phyloP scores from a whole-genome alignment of 2,113 vertebrate genomes.

The Pteronura brasiliensis region DNA sequence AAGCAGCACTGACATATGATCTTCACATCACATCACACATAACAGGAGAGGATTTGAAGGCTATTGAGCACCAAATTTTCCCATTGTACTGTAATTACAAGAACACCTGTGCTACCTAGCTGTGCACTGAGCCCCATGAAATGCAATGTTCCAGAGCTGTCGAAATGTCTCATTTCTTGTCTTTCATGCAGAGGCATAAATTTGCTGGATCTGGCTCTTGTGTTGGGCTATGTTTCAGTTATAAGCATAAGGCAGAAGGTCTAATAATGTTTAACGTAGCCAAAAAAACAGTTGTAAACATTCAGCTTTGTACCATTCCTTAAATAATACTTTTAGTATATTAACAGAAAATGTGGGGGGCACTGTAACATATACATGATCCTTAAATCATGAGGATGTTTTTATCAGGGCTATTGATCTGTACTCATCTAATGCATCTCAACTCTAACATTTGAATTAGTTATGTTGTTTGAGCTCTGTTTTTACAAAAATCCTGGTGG shows the following conservation, averaged over 20 bases:
- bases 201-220: background rate
- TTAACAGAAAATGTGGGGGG: background rate
- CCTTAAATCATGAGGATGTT: background rate
- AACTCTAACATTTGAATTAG: background rate
- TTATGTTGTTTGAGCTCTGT: background rate
- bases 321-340: background rate
- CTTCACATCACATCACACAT: background rate
- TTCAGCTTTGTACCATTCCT: background rate
- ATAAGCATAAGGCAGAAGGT: background rate
- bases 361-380: background rate
- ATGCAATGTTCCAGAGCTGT: conserved; percentile 22
- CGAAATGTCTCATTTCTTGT: background rate
- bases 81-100: background rate
- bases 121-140: background rate
- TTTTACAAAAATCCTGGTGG: background rate
- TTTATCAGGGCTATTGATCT: background rate
- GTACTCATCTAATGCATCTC: background rate
- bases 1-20: background rate
- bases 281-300: background rate
- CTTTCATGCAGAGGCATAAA: background rate
- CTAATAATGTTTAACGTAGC: background rate
- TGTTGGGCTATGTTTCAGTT: background rate
- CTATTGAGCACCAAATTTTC: conserved; percentile 5
- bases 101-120: conserved; percentile 50
- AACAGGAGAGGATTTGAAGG: background rate